phyloP scores from a whole-genome alignment of 2,113 vertebrate species.

The Pachycephala philippinensis region DNA sequence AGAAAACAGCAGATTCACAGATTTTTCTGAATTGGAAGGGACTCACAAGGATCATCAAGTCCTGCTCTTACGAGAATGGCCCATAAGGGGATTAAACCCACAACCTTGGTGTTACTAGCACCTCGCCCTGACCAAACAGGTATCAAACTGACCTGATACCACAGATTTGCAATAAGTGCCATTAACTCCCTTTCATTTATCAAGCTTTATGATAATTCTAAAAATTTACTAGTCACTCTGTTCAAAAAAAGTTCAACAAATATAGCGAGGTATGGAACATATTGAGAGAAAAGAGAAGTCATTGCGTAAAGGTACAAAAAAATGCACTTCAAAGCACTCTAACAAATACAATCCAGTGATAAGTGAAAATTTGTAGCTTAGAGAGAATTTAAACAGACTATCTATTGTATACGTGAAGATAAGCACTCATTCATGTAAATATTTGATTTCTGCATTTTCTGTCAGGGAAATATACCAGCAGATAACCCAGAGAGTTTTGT shows the following conservation, averaged over 20 bases:
- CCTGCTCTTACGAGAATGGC: not conserved
- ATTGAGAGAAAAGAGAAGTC: not conserved
- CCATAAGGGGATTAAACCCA: not conserved
- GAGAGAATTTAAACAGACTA: not conserved
- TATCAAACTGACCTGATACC: not conserved
- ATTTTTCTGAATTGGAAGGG: not conserved
- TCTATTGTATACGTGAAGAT: not conserved
- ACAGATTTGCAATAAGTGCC: not conserved
- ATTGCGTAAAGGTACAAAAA: not conserved
- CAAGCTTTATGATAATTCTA: not conserved
- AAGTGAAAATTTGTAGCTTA: not conserved
- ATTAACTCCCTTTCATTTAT: not conserved
- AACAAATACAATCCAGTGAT: not conserved
- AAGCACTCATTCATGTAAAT: not conserved
- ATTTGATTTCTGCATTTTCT: not conserved
- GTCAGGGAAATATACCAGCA: not conserved
- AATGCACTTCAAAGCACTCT: not conserved
- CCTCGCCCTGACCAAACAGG: not conserved
- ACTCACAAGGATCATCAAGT: not conserved
- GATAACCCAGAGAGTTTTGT: not conserved
- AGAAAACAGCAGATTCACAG: not conserved
- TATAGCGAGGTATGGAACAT: not conserved
- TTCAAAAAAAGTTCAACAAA: not conserved
- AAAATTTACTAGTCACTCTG: not conserved
- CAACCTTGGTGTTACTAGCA: not conserved